These are phyloP conservation scores for Drosophila asahinai DNA, from an alignment of 1,140 invertebrate genomes.

Conservation along the genomic window DNA sequence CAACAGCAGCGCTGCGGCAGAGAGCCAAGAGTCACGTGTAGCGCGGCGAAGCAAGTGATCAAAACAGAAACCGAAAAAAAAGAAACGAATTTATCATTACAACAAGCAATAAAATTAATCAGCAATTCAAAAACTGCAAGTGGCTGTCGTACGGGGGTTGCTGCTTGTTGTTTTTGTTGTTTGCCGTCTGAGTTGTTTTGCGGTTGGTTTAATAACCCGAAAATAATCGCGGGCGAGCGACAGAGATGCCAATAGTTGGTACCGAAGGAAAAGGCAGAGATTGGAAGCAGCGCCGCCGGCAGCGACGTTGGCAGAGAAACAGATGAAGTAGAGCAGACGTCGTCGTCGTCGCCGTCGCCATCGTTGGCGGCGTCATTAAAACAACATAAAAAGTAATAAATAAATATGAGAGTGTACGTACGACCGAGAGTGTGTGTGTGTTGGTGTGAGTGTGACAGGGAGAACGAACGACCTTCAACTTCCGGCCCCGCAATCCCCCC, in stretches of 20 bases:
- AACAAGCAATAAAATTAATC: conserved; percentile 84
- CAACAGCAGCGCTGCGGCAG: conserved; percentile 57
- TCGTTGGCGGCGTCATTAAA: conserved; percentile 73
- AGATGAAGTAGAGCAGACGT: conserved; percentile 67
- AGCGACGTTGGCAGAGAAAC: conserved; percentile 44
- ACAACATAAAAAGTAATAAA: conserved; percentile 84
- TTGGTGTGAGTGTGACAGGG: conserved; percentile 49
- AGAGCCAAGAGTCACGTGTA: conserved; percentile 56
- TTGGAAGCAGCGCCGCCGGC: conserved; percentile 36
- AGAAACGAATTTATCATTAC: conserved; percentile 82
- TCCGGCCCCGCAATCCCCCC: conserved; percentile 60
- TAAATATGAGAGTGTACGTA: conserved; percentile 70
- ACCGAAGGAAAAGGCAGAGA: conserved; percentile 52
- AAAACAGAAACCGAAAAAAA: conserved; percentile 82
- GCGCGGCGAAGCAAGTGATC: conserved; percentile 73
- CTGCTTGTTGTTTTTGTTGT: conserved; percentile 22
- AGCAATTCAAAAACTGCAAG: conserved; percentile 83
- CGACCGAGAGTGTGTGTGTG: conserved; percentile 35
- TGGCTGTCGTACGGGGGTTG: conserved; percentile 55
- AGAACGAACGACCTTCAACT: conserved; percentile 83
- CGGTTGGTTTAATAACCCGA: conserved; percentile 82
- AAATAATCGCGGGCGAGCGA: conserved; percentile 70
- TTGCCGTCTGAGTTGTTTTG: conserved; percentile 49
- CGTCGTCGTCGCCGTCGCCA: conserved; percentile 19
- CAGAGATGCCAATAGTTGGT: conserved; percentile 65